These are phyloP conservation scores for Melinopterus prodromus DNA, from an alignment of 2,888 invertebrate species.

Conservation along the genomic window DNA sequence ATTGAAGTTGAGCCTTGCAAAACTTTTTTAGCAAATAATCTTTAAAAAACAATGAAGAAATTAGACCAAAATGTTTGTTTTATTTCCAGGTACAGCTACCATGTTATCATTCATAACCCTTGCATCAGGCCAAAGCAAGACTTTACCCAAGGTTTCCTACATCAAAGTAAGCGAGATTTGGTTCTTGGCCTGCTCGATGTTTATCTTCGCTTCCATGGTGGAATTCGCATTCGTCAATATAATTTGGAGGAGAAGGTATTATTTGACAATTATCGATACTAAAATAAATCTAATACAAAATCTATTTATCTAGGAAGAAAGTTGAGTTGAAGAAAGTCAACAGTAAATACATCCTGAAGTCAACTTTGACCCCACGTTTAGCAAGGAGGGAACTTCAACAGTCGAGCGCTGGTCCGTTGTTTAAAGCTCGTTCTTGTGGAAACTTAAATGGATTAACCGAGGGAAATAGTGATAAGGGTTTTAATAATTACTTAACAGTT, in stretches of 20 bases:
- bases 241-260: slow-evolving; percentile 84
- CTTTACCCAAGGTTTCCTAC: slow-evolving; percentile 87
- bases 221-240: slow-evolving; percentile 92
- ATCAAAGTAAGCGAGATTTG: slow-evolving; percentile 91
- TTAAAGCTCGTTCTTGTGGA: slow-evolving; percentile 77
- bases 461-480: slow-evolving; percentile 55
- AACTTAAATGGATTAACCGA: slow-evolving; percentile 63
- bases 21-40: no score
- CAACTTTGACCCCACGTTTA: slow-evolving; percentile 80
- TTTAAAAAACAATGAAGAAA: no score
- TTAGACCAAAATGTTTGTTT: neutral
- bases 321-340: slow-evolving; percentile 77
- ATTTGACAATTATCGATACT: slow-evolving; percentile 38
- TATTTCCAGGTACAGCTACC: slow-evolving; percentile 76
- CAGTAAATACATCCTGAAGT: slow-evolving; percentile 85
- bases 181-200: slow-evolving; percentile 86
- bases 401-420: slow-evolving; percentile 66
- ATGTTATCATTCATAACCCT: slow-evolving; percentile 89
- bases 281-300: neutral
- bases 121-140: slow-evolving; percentile 85
- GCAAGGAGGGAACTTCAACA: slow-evolving; percentile 76
- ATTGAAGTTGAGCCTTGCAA: no score
- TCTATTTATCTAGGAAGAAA: slow-evolving; percentile 64
- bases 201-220: slow-evolving; percentile 85
- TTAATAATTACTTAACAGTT: slow-evolving; percentile 50